Evolutionary conservation across 2,888 invertebrate genomes (phyloP), one percentile per base, ranked within the genome.

Genomic region (Notodonta dromedarius): DNA sequence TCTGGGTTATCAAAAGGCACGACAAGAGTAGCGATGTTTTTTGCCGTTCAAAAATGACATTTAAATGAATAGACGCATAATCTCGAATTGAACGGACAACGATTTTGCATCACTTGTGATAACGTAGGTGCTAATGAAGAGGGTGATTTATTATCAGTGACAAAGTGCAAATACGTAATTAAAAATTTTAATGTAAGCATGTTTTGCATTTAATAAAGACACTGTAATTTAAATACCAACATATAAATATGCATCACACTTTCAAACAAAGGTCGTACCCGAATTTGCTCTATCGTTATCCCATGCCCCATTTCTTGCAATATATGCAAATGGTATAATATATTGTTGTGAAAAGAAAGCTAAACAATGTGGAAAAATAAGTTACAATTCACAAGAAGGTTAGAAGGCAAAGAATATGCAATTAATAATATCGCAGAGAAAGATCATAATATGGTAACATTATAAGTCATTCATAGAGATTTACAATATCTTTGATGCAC

Each of bases 1-100:
- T 73, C 74, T 68, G 66, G 78, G 79, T 79, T 77, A 77, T 77
- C 71, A 55, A n/a, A 46, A 9, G 54, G 42, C 52, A 59, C 50
- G 56, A 48, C 44, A 55, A 59, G 55, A 16, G 55, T 40, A 40
- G 44, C 32, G 14, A 11, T 24, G n/a, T 56, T 44, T 16, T 56
- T 13, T 40, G 55, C 55, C 40, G 5, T 13, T 4, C 40, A 14
- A 55, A 40, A 40, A 55, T 55, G 8, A 11, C 5, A 55, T 11
- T 24, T 40, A 39, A 40, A 16, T 40, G 8, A 5, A 7, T 35
- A 35, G 5, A 35, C 35, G 53, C 7, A 35, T 7, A 13, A 13
- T 35, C 4, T 12, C 6, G 8, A 53, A 35, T 35, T 53, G 6
- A 32, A 35, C 35, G 13, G 24, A 53, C 2, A 50, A 50, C 16